Conservation (phyloP, 2,888 invertebrate species). For the Penaeus monodon region DNA sequence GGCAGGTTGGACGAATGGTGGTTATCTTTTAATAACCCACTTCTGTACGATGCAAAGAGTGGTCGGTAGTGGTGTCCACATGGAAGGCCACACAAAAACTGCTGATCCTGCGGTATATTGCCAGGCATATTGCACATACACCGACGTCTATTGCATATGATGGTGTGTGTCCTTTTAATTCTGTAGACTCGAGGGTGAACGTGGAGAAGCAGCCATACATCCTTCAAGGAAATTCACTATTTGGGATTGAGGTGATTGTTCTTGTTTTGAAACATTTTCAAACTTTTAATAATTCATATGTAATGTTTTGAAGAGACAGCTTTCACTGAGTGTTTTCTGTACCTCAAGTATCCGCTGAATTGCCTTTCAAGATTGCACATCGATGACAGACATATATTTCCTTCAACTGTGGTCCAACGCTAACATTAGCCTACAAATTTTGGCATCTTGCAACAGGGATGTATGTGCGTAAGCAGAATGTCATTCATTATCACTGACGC, state of each 20-base stretch:
- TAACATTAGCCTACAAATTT: slow-evolving; percentile 47
- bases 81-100: slow-evolving; percentile 72
- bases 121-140: slow-evolving; percentile 73
- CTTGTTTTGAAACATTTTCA: slow-evolving; percentile 49
- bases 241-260: neutral
- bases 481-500: slow-evolving; percentile 59
- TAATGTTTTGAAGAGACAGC: slow-evolving; percentile 32
- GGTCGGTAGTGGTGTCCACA: slow-evolving; percentile 74
- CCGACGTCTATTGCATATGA: slow-evolving; percentile 53
- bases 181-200: slow-evolving; percentile 53
- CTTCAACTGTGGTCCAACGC: slow-evolving; percentile 60
- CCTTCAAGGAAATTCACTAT: slow-evolving; percentile 19
- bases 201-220: slow-evolving; percentile 50
- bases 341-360: slow-evolving; percentile 51
- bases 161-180: slow-evolving; percentile 55
- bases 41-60: slow-evolving; percentile 72
- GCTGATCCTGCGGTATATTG: slow-evolving; percentile 69
- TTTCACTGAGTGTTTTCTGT: slow-evolving; percentile 29
- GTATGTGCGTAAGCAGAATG: slow-evolving; percentile 45
- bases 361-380: slow-evolving; percentile 58
- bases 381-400: slow-evolving; percentile 59
- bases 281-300: slow-evolving; percentile 52
- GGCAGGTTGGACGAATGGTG: slow-evolving; percentile 74
- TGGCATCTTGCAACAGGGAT: slow-evolving; percentile 55
- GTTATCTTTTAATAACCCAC: slow-evolving; percentile 73